Percentiles rank a stretch among this genome's conserved stretches.
phyloP scores from a whole-genome alignment of 1,140 invertebrate genomes.

The Theocolax elegans region DNA sequence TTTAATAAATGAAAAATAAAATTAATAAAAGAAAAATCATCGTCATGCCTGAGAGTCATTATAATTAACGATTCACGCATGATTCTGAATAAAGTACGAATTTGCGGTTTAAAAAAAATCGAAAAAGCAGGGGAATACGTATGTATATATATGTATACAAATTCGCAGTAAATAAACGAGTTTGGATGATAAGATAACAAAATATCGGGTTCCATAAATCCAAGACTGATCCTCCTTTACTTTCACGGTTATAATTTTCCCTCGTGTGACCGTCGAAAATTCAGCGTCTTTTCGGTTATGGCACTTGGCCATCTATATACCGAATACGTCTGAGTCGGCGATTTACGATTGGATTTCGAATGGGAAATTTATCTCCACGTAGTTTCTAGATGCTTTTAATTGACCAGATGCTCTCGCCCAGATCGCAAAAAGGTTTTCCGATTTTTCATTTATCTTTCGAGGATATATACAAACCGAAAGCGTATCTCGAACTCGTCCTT shows the following conservation, averaged over 20 bases:
- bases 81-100: neutral
- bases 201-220: constrained; percentile 48
- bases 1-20: too few species aligned
- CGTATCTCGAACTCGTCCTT: too few species aligned
- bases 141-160: too few species aligned
- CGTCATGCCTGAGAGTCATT: too few species aligned
- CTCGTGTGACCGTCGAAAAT: neutral
- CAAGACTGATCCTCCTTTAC: neutral
- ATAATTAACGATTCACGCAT: too few species aligned
- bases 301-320: too few species aligned
- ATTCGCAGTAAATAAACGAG: constrained; percentile 55
- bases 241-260: neutral
- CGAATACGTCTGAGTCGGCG: neutral
- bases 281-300: constrained; percentile 2
- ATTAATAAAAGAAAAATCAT: too few species aligned
- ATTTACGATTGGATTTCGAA: constrained; percentile 12
- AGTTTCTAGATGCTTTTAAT: constrained; percentile 5
- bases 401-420: neutral
- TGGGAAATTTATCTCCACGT: neutral
- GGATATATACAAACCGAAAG: too few species aligned
- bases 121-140: too few species aligned
- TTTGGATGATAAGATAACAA: constrained; percentile 47
- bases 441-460: too few species aligned
- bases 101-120: constrained; percentile 39
- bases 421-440: too few species aligned